These are phyloP conservation scores for Agrypnus murinus DNA, from an alignment of 2,888 invertebrate genomes.

Conservation along the genomic window DNA sequence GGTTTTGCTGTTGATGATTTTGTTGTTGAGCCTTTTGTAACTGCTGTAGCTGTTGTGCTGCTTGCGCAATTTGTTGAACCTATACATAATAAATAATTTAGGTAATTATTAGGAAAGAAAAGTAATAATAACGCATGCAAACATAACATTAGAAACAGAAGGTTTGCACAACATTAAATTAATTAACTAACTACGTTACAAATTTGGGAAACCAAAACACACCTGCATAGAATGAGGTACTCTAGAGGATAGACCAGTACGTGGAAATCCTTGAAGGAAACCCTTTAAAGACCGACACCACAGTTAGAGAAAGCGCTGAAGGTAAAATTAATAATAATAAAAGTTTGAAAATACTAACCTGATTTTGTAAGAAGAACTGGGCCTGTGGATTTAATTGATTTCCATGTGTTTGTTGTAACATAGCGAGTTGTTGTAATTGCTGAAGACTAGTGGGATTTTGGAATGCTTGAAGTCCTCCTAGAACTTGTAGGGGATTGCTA, in stretches of 20 bases:
- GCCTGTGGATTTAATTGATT: conserved; percentile 74
- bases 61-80: conserved; percentile 90
- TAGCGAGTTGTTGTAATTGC: conserved; percentile 79
- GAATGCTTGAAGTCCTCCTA: conserved; percentile 72
- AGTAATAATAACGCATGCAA: conserved; percentile 59
- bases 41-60: conserved; percentile 88
- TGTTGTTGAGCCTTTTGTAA: conserved; percentile 83
- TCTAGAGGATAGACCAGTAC: conserved; percentile 70
- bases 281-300: conserved; percentile 66
- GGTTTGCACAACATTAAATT: conserved; percentile 34
- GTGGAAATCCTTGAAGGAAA: conserved; percentile 72
- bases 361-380: conserved; percentile 86
- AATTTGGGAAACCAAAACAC: conserved; percentile 57
- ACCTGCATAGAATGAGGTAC: conserved; percentile 73
- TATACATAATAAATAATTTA: conserved; percentile 65
- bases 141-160: conserved; percentile 62
- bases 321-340: conserved; percentile 11
- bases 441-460: conserved; percentile 79
- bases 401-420: conserved; percentile 74
- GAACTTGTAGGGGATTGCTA: conserved; percentile 67
- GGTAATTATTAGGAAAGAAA: conserved; percentile 1
- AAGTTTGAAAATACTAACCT: conserved; percentile 71
- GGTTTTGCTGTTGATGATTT: conserved; percentile 72
- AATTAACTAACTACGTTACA: conserved; percentile 7
- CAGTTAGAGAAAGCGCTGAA: conserved; percentile 43